Evolutionary conservation across 1,140 invertebrate genomes (phyloP), one percentile per base, ranked within the genome.

Genomic region (Listronotus bonariensis): DNA sequence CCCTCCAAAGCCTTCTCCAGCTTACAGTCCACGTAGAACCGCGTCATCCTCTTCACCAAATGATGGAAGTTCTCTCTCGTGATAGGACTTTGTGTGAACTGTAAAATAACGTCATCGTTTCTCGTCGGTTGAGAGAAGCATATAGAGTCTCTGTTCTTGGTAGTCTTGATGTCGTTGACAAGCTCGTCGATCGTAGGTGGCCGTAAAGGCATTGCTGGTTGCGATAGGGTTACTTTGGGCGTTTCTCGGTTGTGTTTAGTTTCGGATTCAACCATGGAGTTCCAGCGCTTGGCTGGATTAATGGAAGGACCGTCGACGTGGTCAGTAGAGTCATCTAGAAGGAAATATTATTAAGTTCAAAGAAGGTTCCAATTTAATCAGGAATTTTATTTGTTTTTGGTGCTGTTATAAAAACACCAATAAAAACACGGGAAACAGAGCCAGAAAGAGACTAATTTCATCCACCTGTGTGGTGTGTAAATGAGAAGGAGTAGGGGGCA

Each of bases 111-210:
- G 82, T 96, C 88, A 68, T 95, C 92, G 43, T 91, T 82, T 61
- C 89, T 84, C 26, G 87, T 87, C 2, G 95, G 95, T 77, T 97
- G 95, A 4, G 95, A 97, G 80, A 94, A 96, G 64, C 88, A 90
- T 45, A 88, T 85, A 60, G 78, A 73, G 20, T 79, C 77, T 52
- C 74, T 71, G 42, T 76, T 68, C 41, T 68, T 66, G n/a, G 66
- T 69, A 14, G 51, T 70, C 52, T 55, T 65, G 8, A 69, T 31
- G 42, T 14, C n/a, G 8, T 18, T 45, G 34, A 17, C 42, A 2
- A 45, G 17, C n/a, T 45, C 7, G 14, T 18, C n/a, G 42, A 8
- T 18, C n/a, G 42, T 45, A n/a, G 42, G 3, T 14, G 42, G 42
- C 14, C 65, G 62, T 65, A 65, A 41, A 15, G 62, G 53, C 31